These are phyloP conservation scores for Anthoscopus minutus DNA, from an alignment of 2,113 vertebrate species.

Conservation along the genomic window DNA sequence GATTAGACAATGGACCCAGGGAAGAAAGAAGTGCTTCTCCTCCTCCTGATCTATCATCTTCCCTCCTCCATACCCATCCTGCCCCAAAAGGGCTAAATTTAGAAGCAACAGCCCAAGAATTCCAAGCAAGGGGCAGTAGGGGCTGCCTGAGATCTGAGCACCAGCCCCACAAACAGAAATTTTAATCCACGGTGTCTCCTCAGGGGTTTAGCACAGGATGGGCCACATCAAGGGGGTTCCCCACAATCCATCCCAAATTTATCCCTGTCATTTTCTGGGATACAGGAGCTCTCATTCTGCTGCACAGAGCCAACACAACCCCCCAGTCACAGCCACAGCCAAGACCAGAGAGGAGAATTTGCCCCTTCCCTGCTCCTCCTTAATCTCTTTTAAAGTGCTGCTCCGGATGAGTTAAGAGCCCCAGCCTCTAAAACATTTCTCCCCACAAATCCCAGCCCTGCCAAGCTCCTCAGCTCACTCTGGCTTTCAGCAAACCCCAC, in stretches of 20 bases:
- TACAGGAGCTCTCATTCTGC: background rate
- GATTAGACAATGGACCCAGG: background rate
- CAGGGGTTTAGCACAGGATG: background rate
- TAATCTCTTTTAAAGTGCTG: rapidly evolving
- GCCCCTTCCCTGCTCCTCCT: background rate
- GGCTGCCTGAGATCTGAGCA: rapidly evolving
- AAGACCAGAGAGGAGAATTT: background rate
- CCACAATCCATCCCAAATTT: background rate
- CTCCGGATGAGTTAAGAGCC: background rate
- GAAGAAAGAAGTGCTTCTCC: background rate
- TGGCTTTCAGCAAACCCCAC: background rate
- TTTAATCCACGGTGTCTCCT: rapidly evolving
- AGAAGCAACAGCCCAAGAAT: background rate
- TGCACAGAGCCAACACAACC: background rate
- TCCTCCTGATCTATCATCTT: background rate
- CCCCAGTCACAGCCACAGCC: background rate
- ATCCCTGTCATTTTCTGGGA: background rate
- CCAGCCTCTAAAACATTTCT: background rate
- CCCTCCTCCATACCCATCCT: background rate
- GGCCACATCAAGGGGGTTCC: background rate
- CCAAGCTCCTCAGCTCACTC: background rate
- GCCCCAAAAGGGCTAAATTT: conserved; percentile 21
- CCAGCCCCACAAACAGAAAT: background rate
- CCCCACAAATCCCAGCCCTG: background rate
- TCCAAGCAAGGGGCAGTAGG: background rate